phyloP scores from a whole-genome alignment of 1,140 invertebrate species.

The Heliconius melpomene region DNA sequence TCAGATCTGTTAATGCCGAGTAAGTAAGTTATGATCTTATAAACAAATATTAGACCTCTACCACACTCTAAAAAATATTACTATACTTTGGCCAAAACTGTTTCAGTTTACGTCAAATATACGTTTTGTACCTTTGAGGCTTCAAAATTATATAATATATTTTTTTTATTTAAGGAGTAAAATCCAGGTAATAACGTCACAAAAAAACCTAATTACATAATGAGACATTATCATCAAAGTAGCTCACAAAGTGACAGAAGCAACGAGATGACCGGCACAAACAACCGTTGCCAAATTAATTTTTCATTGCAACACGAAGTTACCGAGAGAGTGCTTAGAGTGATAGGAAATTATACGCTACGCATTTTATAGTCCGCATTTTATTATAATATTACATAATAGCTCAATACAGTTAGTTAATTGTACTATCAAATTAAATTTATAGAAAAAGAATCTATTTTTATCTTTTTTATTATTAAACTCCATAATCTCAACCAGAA shows the following conservation, averaged over 20 bases:
- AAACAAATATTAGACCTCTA: too few species aligned
- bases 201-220: neutral
- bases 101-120: too few species aligned
- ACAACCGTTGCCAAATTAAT: conserved; percentile 45
- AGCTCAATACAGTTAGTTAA: too few species aligned
- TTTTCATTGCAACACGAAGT: conserved; percentile 36
- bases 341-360: conserved; percentile 33
- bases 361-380: neutral
- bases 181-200: neutral
- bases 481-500: too few species aligned
- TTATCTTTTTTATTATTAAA: too few species aligned
- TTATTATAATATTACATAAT: too few species aligned
- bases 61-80: too few species aligned
- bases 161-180: neutral
- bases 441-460: too few species aligned
- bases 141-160: neutral
- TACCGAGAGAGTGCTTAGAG: conserved; percentile 25
- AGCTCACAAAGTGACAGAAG: neutral
- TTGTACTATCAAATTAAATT: too few species aligned
- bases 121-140: neutral
- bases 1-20: too few species aligned
- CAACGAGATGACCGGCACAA: conserved; percentile 27
- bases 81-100: too few species aligned
- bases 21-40: too few species aligned
- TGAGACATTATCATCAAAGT: neutral